A percentile compares a stretch with the other conserved stretches of the same genome.
Evolutionary conservation across 1,140 invertebrate species (phyloP).

Genomic region (Drosophila subpulchrella): DNA sequence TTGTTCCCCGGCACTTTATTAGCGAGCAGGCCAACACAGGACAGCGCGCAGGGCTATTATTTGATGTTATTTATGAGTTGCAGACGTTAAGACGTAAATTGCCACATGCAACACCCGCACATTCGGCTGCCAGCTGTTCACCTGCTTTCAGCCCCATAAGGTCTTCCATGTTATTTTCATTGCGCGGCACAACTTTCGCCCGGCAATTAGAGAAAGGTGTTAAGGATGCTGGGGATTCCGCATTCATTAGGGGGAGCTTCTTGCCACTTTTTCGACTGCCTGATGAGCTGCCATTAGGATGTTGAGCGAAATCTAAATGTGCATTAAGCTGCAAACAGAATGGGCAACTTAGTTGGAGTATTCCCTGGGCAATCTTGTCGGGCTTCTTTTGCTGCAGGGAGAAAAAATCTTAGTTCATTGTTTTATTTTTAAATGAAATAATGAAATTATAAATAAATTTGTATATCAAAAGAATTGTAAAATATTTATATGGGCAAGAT

Average conservation of each 20-base stretch:
- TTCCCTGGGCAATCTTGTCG: neutral
- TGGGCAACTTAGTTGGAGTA: conserved; percentile 50
- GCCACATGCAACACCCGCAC: conserved; percentile 23
- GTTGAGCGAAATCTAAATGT: conserved; percentile 58
- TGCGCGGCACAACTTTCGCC: conserved; percentile 26
- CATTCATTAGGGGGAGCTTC: conserved; percentile 36
- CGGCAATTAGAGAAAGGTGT: conserved; percentile 67
- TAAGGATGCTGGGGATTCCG: conserved; percentile 33
- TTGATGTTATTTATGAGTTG: conserved; percentile 70
- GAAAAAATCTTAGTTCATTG: neutral
- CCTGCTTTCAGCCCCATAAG: conserved; percentile 38
- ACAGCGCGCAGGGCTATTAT: conserved; percentile 46
- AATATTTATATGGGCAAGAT: no score
- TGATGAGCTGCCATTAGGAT: conserved; percentile 67
- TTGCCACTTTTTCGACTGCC: conserved; percentile 25
- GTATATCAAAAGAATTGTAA: no score
- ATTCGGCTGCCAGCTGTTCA: neutral
- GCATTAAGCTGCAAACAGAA: conserved; percentile 54
- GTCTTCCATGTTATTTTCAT: conserved; percentile 55
- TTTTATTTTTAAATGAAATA: no score
- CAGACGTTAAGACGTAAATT: conserved; percentile 49
- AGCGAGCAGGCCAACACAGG: conserved; percentile 10
- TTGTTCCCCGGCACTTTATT: conserved; percentile 62
- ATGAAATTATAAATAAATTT: no score
- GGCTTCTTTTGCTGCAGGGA: conserved; percentile 6